phyloP scores from a whole-genome alignment of 2,888 invertebrate genomes.

The Scotopteryx bipunctaria region DNA sequence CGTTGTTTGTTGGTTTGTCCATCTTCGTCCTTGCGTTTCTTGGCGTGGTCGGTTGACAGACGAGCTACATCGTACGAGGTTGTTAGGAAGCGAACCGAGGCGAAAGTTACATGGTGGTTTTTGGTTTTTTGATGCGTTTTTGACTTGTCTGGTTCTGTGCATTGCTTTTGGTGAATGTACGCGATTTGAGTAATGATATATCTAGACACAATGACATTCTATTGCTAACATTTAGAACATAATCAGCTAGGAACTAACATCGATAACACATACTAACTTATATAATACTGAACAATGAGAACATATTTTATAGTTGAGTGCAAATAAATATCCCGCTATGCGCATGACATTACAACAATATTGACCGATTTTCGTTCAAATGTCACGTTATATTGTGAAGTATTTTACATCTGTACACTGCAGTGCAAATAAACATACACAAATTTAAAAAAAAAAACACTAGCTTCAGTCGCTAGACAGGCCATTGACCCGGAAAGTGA shows the following conservation, averaged over 20 bases:
- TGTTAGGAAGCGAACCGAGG: slow-evolving; percentile 43
- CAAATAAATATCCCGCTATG: slow-evolving; percentile 8
- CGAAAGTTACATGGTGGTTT: slow-evolving; percentile 53
- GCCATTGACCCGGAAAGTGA: slow-evolving; percentile 36
- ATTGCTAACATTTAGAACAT: not conserved
- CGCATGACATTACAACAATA: slow-evolving; percentile 23
- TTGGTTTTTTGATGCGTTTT: slow-evolving; percentile 11
- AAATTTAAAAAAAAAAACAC: slow-evolving; percentile 20
- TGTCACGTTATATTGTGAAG: not conserved
- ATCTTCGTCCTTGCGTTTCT: slow-evolving; percentile 38
- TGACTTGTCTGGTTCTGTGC: slow-evolving; percentile 49
- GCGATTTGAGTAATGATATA: not conserved
- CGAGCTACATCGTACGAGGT: slow-evolving; percentile 36
- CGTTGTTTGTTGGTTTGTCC: slow-evolving; percentile 41
- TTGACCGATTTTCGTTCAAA: not conserved
- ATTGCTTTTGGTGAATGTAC: slow-evolving; percentile 18
- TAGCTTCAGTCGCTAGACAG: slow-evolving; percentile 24
- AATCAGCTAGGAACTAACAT: slow-evolving; percentile 17
- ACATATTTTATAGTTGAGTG: slow-evolving; percentile 9
- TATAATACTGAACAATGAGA: not conserved
- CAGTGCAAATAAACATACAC: slow-evolving; percentile 31
- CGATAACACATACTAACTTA: slow-evolving; percentile 9
- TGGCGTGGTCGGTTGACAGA: slow-evolving; percentile 42
- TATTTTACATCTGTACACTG: slow-evolving; percentile 25
- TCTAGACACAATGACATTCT: slow-evolving; percentile 10